Evolutionary conservation across 2,797 vertebrate genomes (phyloP), one percentile per base, ranked within the genome.

Genomic region (Mastacembelus armatus): DNA sequence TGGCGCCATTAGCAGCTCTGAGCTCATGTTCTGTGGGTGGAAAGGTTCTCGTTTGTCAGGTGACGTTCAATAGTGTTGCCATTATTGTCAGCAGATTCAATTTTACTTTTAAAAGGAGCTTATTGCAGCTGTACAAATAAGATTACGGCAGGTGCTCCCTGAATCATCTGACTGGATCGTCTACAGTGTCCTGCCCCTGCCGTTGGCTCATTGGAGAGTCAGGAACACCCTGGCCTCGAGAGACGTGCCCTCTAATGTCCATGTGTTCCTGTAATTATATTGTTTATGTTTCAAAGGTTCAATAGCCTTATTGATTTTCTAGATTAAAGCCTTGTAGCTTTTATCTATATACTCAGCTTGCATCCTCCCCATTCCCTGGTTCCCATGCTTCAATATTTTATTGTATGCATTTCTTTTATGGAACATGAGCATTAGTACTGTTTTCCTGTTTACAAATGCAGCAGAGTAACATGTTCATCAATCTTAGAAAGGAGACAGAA

Each of bases 241-340:
- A 68, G 39, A 32, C 44, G 40, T 43, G 77, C 66, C 71, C 78
- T 86, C 60, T 77, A 54, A 81, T 79, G 77, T 78, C 47, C 69
- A 64, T n/a, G 62, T 75, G 40, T 90, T 89, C 85, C 89, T 84
- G 85, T 88, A 91, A 85, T 73, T 80, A 75, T 78, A 78, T 35
- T 50, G 66, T 82, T 84, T 78, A 68, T 66, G 75, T 81, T 87
- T 80, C 74, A 86, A 84, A 84, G 71, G 80, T 88, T 90, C 87
- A 87, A 79, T 84, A 85, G 52, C 67, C n/a, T 56, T 77, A 93
- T 92, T 88, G 92, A 93, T 91, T 91, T 72, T 58, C 7, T 69
- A 88, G 87, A 90, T 88, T 85, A 86, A 90, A 87, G 90, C 82
- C 54, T 64, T 80, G 40, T 72, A 86, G 88, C 84, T 91, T 86